Evolutionary conservation across 2,888 invertebrate genomes (phyloP), one percentile per base, ranked within the genome.

Genomic region (Carabus problematicus): DNA sequence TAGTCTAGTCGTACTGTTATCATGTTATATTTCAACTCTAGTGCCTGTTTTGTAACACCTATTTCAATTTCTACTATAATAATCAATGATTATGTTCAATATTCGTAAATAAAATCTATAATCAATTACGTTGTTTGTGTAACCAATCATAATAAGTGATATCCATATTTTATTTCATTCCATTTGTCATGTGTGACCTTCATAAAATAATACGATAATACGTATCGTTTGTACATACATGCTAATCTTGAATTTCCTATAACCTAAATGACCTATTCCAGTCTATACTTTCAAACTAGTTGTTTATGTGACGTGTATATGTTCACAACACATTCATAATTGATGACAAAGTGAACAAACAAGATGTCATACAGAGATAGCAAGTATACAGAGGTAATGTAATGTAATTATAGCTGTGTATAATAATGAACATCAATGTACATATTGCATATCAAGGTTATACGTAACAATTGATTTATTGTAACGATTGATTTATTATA

Each of bases 401-500:
- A 41, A 60, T 41, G 29, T 29, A 29, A 29, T 29, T 29, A 29
- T n/a, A n/a, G n/a, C n/a, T n/a, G n/a, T n/a, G n/a, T n/a, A n/a
- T n/a, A n/a, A n/a, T n/a, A n/a, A n/a, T n/a, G n/a, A n/a, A n/a
- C n/a, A n/a, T n/a, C n/a, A n/a, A n/a, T n/a, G n/a, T n/a, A n/a
- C n/a, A n/a, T n/a, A n/a, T n/a, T n/a, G n/a, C n/a, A 54, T 9
- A 16, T 68, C 19, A 60, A 68, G 52, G 54, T 59, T 64, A 29
- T 12, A 55, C 52, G 56, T 12, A 56, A 55, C 52, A 6, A 29
- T 29, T 29, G 29, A 29, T 29, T 29, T 29, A 29, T 68, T 75
- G 42, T 72, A 89, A 47, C 45, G 29, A 29, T 29, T 29, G 29
- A 29, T 29, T 29, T 29, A 29, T 68, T 75, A 45, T 72, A 89